phyloP scores from a whole-genome alignment of 1,140 invertebrate species.

The Pseudobourletiella spinata region DNA sequence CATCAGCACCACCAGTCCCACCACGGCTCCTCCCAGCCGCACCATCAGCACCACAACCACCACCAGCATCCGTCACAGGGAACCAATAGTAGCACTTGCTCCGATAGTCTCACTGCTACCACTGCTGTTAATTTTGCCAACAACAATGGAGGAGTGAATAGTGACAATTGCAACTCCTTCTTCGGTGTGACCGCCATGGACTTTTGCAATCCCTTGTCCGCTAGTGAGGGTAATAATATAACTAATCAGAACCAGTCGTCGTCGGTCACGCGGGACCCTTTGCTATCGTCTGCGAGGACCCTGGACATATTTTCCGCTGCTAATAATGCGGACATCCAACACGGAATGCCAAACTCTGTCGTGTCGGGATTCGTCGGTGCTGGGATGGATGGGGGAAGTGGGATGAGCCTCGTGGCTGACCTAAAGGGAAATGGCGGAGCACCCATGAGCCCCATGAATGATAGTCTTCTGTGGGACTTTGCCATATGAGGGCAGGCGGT shows the following conservation, averaged over 20 bases:
- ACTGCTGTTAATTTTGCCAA: conserved; percentile 10
- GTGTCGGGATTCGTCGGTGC: conserved; percentile 10
- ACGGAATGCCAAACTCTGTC: conserved; percentile 2
- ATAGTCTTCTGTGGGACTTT: conserved; percentile 32
- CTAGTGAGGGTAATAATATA: conserved; percentile 5
- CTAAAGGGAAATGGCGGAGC: conserved; percentile 9
- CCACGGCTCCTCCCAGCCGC: background rate
- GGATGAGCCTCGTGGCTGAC: background rate
- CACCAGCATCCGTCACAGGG: background rate
- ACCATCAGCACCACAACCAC: background rate
- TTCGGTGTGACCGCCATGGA: conserved; percentile 6
- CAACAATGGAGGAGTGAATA: background rate
- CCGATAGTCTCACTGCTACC: background rate
- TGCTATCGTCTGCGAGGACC: conserved; percentile 21
- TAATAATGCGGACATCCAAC: background rate
- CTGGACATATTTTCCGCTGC: conserved; percentile 17
- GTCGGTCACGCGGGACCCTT: conserved; percentile 20
- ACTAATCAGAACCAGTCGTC: background rate
- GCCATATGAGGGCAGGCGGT: too few species aligned
- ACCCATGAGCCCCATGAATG: conserved; percentile 29
- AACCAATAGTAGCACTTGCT: background rate
- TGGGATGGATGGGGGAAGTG: background rate
- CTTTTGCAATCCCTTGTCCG: conserved; percentile 8
- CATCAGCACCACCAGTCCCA: background rate
- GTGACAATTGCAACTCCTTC: conserved; percentile 15